Percentiles rank a stretch among this genome's conserved stretches.
These are phyloP conservation scores for Idaea aversata DNA, from an alignment of 2,888 invertebrate species.

Conservation along the genomic window DNA sequence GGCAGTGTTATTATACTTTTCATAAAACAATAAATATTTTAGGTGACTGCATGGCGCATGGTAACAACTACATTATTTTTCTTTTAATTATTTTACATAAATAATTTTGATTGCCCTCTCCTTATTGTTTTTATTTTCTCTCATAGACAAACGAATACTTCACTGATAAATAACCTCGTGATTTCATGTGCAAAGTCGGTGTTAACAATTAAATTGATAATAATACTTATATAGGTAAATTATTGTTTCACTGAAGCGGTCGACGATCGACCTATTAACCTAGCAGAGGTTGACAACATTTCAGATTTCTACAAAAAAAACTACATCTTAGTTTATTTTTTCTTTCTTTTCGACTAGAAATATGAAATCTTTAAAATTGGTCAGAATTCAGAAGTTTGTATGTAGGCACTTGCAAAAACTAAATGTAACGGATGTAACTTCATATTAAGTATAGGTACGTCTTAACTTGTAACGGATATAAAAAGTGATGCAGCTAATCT, in stretches of 20 bases:
- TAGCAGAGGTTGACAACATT: constrained; percentile 50
- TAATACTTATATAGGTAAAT: not conserved
- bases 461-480: no score
- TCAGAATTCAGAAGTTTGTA: no score
- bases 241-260: constrained; percentile 51
- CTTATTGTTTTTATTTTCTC: not conserved
- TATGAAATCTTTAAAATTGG: no score
- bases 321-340: not conserved
- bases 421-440: no score
- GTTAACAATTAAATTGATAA: not conserved
- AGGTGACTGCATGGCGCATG: not conserved
- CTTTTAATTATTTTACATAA: no score
- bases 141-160: not conserved
- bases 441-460: no score
- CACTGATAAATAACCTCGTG: not conserved
- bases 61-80: not conserved
- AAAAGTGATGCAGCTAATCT: no score
- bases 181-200: not conserved
- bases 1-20: not conserved
- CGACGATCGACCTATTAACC: constrained; percentile 74
- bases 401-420: no score
- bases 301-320: constrained; percentile 11
- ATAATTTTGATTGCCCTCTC: not conserved
- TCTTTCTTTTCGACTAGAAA: no score
- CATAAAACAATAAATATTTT: not conserved